Conservation (phyloP, 1,140 invertebrate species). For the Ladona fulva region DNA sequence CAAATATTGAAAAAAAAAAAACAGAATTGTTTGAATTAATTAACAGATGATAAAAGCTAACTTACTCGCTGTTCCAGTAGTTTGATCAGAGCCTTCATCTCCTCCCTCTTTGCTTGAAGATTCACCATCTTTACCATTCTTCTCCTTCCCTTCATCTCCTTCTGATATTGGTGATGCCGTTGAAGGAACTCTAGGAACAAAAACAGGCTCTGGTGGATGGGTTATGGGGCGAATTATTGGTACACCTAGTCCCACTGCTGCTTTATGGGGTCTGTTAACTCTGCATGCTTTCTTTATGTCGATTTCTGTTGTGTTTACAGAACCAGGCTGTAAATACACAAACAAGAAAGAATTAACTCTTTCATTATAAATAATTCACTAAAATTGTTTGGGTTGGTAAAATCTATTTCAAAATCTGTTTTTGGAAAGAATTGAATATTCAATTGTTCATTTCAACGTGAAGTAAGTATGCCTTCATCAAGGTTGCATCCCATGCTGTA, state of each 20-base stretch:
- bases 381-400: too few relatives aligned
- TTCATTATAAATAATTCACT: too few relatives aligned
- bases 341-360: background rate
- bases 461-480: too few relatives aligned
- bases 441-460: too few relatives aligned
- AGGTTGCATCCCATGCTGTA: too few relatives aligned
- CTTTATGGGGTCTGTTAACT: constrained; percentile 48
- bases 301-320: constrained; percentile 97
- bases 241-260: background rate
- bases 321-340: constrained; percentile 68
- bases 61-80: background rate
- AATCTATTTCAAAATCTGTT: too few relatives aligned
- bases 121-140: background rate
- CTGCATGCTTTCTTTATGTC: constrained; percentile 95
- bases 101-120: background rate
- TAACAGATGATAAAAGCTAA: too few relatives aligned
- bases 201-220: constrained; percentile 15
- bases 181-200: background rate
- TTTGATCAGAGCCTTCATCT: background rate
- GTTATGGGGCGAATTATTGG: constrained; percentile 21
- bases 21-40: too few relatives aligned
- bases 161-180: background rate
- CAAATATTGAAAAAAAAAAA: too few relatives aligned
- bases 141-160: background rate
- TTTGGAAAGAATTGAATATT: too few relatives aligned